These are phyloP conservation scores for Clarias fuscus DNA, from an alignment of 2,797 vertebrate genomes.

Conservation along the genomic window DNA sequence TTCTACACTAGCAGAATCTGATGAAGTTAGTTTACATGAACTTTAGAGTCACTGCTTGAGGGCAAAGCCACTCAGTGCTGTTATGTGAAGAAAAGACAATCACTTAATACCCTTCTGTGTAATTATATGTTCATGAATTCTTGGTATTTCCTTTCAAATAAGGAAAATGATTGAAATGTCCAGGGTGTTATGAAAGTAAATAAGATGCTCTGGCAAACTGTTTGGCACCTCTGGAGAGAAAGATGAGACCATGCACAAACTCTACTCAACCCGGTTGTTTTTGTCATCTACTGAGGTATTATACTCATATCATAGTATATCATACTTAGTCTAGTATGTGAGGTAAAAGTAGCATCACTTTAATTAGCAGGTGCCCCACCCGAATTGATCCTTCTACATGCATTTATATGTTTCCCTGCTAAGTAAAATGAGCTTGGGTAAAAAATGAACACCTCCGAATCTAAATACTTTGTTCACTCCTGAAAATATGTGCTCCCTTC, in stretches of 20 bases:
- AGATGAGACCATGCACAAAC: background rate
- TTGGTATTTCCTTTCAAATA: background rate
- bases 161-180: background rate
- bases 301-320: too few relatives aligned
- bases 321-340: background rate
- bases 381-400: background rate
- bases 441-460: background rate
- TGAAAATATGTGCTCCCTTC: background rate
- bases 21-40: background rate
- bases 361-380: background rate
- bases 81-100: background rate
- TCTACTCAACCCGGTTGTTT: background rate
- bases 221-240: background rate
- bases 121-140: background rate
- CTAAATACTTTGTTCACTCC: background rate
- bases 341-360: background rate
- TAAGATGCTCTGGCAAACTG: background rate
- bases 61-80: background rate
- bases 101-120: background rate
- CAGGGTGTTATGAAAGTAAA: background rate
- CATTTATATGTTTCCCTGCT: background rate
- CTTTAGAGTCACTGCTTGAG: conserved; percentile 2
- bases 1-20: background rate
- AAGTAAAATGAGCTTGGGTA: background rate
- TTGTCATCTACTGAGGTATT: background rate